Evolutionary conservation across 2,113 vertebrate genomes (phyloP), one percentile per base, ranked within the genome.

Genomic region (Salvator merianae): DNA sequence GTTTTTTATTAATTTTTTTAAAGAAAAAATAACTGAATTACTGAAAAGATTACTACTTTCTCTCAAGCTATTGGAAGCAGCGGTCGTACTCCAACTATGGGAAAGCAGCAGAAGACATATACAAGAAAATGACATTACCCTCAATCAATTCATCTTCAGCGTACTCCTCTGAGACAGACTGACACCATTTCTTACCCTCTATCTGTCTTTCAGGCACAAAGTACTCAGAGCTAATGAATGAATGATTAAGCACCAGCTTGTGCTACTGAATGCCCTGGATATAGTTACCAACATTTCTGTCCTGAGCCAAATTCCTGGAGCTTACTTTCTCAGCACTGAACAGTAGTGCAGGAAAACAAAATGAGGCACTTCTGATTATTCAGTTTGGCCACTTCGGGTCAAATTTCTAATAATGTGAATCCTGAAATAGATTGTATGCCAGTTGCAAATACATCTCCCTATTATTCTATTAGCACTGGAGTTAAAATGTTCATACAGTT

Each of bases 181-280:
- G 88, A 91, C 91, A 93, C 81, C 82, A 81, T 94, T 93, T 94
- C 89, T 89, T 92, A 85, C 83, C 86, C 89, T 93, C 89, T 90
- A 82, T 88, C 88, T 88, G 88, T 87, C 91, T 94, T 93, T 90
- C 73, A 85, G 63, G 83, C 77, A 91, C 79, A 88, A 91, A 26
- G 1, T 6, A 88, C 86, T 91, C 77, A 88, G 86, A 79, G n/a
- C 84, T 91, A 81, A 84, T 80, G 87, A 91, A 86, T 89, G 88
- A 92, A 84, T 92, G 89, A 91, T 90, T 90, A 83, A 89, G 90
- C 88, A 93, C 78, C 80, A 92, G 86, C 76, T 86, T 83, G 32
- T 84, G 92, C 90, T 90, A 92, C 87, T 79, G 82, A 90, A 86
- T 90, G 93, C 90, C 92, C 89, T 89, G 91, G 94, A 92, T 93